Evolutionary conservation across 2,113 vertebrate genomes (phyloP).

Genomic region (Pica pica): DNA sequence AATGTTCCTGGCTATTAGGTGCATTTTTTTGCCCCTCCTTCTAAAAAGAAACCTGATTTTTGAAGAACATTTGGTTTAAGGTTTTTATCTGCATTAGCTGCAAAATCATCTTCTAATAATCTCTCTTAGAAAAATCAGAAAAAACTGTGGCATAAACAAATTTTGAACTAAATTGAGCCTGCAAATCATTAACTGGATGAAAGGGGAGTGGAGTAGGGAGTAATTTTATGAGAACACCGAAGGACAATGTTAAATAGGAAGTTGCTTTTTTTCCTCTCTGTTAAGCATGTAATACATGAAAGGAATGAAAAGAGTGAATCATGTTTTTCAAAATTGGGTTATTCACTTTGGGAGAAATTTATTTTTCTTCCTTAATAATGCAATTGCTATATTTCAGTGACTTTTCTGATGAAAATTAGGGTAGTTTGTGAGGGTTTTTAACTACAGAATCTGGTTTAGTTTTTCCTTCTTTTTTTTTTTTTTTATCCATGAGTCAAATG

Average conservation of each 20-base stretch:
- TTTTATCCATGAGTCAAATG: background rate
- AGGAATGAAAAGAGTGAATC: background rate
- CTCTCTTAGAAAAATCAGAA: background rate
- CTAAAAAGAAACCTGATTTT: background rate
- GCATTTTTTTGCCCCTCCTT: rapidly evolving
- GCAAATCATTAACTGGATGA: background rate
- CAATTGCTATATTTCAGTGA: background rate
- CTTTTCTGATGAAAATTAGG: background rate
- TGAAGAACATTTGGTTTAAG: background rate
- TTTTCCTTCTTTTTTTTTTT: rapidly evolving
- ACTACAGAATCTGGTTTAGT: background rate
- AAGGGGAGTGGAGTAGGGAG: background rate
- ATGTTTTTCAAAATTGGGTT: background rate
- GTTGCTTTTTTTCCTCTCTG: background rate
- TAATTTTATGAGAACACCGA: background rate
- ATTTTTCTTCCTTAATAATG: background rate
- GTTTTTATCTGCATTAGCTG: background rate
- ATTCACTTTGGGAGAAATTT: background rate
- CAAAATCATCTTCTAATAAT: background rate
- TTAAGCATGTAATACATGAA: background rate
- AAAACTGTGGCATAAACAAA: background rate
- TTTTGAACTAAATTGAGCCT: background rate
- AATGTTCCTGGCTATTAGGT: background rate
- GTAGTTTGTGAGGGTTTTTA: background rate
- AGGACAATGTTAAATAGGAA: background rate